phyloP scores from a whole-genome alignment of 2,113 vertebrate species.

The Phaethon lepturus region DNA sequence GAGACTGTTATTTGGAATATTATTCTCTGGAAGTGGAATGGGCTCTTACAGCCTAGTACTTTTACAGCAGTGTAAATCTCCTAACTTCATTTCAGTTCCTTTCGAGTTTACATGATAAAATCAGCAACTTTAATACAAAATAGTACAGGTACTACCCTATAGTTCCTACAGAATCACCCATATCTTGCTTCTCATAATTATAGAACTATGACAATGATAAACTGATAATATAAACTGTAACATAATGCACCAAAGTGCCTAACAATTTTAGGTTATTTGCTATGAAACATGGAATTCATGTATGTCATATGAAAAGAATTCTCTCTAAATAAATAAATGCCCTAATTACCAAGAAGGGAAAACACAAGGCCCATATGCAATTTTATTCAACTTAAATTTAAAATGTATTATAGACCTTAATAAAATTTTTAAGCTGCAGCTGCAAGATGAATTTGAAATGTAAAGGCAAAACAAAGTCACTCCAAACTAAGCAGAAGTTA shows the following conservation, averaged over 20 bases:
- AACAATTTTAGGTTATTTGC: background rate
- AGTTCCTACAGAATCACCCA: background rate
- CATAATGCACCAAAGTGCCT: background rate
- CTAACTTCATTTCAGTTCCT: background rate
- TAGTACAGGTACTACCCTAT: background rate
- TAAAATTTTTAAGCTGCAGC: background rate
- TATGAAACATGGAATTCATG: background rate
- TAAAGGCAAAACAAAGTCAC: background rate
- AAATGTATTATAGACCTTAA: background rate
- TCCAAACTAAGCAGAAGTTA: background rate
- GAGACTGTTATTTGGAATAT: background rate
- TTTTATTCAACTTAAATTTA: background rate
- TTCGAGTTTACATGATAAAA: background rate
- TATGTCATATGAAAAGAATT: background rate
- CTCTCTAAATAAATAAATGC: background rate
- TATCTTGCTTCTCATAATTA: background rate
- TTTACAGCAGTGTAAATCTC: background rate
- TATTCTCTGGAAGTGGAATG: background rate
- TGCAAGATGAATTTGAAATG: background rate
- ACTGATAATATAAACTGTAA: background rate
- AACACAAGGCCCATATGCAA: background rate
- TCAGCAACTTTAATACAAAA: background rate
- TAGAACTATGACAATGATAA: background rate
- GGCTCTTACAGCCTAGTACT: background rate
- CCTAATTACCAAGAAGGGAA: background rate